A percentile compares a stretch with the other conserved stretches of the same genome.
Conservation (phyloP, 2,888 invertebrate species). For the Epicampocera succincta region DNA sequence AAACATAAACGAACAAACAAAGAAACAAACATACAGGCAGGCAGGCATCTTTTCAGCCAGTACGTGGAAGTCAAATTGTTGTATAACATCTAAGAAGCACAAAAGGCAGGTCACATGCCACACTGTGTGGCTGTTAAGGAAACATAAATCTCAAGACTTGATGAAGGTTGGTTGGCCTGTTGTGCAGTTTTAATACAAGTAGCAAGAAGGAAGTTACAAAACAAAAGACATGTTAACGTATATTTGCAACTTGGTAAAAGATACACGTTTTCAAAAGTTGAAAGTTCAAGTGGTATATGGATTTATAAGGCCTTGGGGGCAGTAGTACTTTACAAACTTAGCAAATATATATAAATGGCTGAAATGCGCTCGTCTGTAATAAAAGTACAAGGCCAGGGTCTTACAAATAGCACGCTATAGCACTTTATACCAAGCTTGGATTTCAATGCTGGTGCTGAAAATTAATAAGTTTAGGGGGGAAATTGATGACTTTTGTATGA, state of each 20-base stretch:
- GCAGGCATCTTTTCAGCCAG: background rate
- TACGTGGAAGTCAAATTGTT: conserved; percentile 41
- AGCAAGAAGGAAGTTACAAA: conserved; percentile 30
- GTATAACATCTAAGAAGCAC: conserved; percentile 30
- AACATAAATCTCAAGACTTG: conserved; percentile 60
- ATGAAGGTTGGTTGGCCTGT: conserved; percentile 23
- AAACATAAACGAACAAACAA: conserved; percentile 33
- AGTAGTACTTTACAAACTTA: too few relatives aligned
- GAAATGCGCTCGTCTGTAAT: too few relatives aligned
- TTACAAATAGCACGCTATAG: too few relatives aligned
- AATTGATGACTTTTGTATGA: too few relatives aligned
- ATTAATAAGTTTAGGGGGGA: too few relatives aligned
- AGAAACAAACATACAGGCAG: conserved; percentile 2
- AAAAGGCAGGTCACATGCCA: conserved; percentile 56
- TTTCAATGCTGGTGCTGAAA: too few relatives aligned
- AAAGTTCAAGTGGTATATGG: background rate
- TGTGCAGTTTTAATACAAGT: background rate
- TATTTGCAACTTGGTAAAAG: background rate
- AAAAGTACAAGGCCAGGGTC: too few relatives aligned
- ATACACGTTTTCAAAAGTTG: background rate
- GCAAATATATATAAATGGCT: too few relatives aligned
- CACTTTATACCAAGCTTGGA: too few relatives aligned
- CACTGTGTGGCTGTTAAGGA: conserved; percentile 50
- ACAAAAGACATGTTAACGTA: background rate
- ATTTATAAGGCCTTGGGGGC: too few relatives aligned